Conservation (phyloP, 2,797 vertebrate species). For the Characodon lateralis region DNA sequence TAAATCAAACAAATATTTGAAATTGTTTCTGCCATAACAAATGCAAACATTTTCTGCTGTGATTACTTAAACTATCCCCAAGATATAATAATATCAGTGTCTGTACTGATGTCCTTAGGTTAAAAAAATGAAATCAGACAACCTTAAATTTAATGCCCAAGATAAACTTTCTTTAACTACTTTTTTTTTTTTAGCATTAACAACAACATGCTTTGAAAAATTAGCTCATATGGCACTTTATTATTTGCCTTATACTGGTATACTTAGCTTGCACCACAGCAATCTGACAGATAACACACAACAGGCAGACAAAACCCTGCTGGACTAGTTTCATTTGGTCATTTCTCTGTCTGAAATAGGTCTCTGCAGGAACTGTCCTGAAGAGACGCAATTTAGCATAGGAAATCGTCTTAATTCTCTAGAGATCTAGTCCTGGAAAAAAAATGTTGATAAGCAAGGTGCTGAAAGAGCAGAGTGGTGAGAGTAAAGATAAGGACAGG, state of each 20-base stretch:
- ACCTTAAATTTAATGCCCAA: not conserved
- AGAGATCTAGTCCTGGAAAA: slow-evolving; percentile 32
- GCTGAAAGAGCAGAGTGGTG: slow-evolving; percentile 46
- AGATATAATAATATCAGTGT: not conserved
- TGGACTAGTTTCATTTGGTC: not conserved
- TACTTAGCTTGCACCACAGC: not conserved
- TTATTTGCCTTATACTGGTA: not conserved
- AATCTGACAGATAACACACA: not conserved
- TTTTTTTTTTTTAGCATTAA: not conserved
- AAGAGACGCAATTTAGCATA: slow-evolving; percentile 5
- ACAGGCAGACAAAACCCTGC: not conserved
- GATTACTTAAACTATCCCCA: not conserved
- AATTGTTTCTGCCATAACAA: not conserved
- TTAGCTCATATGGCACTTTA: not conserved
- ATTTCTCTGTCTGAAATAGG: slow-evolving; percentile 11
- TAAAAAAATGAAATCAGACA: not conserved
- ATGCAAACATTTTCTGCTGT: not conserved
- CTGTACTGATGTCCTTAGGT: not conserved
- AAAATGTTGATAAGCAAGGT: slow-evolving; percentile 60
- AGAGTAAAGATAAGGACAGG: slow-evolving; percentile 26
- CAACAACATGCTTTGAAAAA: not conserved
- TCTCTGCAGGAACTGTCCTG: not conserved
- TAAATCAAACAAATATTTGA: not conserved
- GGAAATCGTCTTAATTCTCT: slow-evolving; percentile 41
- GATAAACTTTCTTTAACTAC: not conserved